Base-by-base conservation (phyloP, 2,113 vertebrate genomes). In the Caracal caracal region DNA sequence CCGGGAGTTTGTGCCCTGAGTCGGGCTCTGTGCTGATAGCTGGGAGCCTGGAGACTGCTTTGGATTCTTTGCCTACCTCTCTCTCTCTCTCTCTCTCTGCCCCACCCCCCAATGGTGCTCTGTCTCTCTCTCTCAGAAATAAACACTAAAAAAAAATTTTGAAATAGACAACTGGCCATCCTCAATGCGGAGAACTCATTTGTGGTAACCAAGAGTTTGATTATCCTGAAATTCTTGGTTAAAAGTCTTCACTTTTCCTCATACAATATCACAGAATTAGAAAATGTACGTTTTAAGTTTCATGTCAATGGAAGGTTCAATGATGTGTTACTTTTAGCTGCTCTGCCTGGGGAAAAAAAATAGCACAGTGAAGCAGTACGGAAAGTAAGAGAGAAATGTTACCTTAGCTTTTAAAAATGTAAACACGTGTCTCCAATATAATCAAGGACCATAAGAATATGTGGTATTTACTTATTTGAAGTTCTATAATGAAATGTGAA, bases 401-500 rank as follows among this genome's bases (percentile, higher is more conserved):
- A 78, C 33, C 51, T 51, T 86, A 33, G 30, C n/a, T 92, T 78
- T 95, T 82, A n/a, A 65, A 96, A 73, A 79, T 88, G 30, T 73
- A 96, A 88, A 88, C 51, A 22, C 24, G 61, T 49, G 10, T 86
- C 76, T 86, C 76, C 79, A 49, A 88, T 85, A 33, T 26, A 87
- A 84, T 47, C 59, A 35, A 66, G 89, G 33, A 28, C 10, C 7
- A 1, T 10, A 66, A 24, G 43, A 89, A 56, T 70, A n/a, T 40
- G 12, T 17, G 76, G 1, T 70, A 37, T 59, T 96, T 71, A 84
- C 24, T 86, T 78, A 49, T 85, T 35, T 84, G 22, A 96, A 66
- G 22, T 61, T 90, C 51, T 73, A 7, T 37, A 83, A 87, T 94
- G 53, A 92, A 87, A 93, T 43, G 43, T 76, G 82, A 81, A 66